phyloP scores from a whole-genome alignment of 1,140 invertebrate species.

The Glomeris maerens region DNA sequence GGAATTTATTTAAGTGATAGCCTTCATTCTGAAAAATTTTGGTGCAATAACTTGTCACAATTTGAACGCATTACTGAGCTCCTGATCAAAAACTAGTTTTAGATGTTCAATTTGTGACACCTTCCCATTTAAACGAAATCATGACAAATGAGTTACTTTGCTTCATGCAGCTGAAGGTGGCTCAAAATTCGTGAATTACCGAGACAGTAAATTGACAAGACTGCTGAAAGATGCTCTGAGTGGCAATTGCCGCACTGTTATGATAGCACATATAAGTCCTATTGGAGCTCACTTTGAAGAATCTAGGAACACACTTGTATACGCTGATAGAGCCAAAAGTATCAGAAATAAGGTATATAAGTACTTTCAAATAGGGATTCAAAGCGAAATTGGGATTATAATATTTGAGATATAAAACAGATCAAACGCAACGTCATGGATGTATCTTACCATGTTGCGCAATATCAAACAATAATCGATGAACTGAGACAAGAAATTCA shows the following conservation, averaged over 20 bases:
- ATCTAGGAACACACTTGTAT: slow-evolving; percentile 79
- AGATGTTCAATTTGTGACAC: no score
- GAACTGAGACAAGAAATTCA: slow-evolving; percentile 73
- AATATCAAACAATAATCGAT: slow-evolving; percentile 62
- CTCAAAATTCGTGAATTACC: slow-evolving; percentile 73
- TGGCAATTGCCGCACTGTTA: slow-evolving; percentile 77
- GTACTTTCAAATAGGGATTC: not conserved
- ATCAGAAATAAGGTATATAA: slow-evolving; percentile 47
- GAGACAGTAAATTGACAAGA: slow-evolving; percentile 85
- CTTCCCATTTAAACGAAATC: not conserved
- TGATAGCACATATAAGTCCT: slow-evolving; percentile 91
- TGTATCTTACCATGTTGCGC: slow-evolving; percentile 62
- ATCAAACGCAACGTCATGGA: slow-evolving; percentile 62
- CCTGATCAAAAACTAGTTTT: no score
- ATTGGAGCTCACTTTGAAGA: slow-evolving; percentile 65
- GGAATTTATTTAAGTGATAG: no score
- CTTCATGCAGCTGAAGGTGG: slow-evolving; percentile 46
- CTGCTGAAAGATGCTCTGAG: slow-evolving; percentile 61
- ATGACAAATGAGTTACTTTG: not conserved
- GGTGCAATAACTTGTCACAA: not conserved
- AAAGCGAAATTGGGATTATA: not conserved
- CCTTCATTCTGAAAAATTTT: slow-evolving; percentile 3
- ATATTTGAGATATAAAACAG: slow-evolving; percentile 21
- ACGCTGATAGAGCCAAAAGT: slow-evolving; percentile 81
- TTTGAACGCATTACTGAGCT: no score